A percentile compares a stretch with the other conserved stretches of the same genome.
Conservation (phyloP, 1,140 invertebrate species). For the Ephestia elutella region DNA sequence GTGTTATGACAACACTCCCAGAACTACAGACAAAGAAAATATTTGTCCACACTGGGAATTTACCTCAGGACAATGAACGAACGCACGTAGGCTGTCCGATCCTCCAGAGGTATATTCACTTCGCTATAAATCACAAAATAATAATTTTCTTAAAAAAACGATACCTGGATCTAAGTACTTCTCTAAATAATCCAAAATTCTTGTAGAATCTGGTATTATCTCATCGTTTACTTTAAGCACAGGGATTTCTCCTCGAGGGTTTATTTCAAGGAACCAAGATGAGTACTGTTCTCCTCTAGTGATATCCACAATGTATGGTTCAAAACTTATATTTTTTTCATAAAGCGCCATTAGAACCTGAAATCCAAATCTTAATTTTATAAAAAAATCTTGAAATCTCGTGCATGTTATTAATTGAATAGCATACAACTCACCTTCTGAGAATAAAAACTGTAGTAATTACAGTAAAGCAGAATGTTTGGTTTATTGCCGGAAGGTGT, state of each 20-base stretch:
- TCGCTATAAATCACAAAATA: no score
- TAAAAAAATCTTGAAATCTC: not conserved
- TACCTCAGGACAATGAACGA: no score
- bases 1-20: no score
- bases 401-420: not conserved
- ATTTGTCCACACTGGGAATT: no score
- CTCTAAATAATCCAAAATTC: constrained; percentile 85
- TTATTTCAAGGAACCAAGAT: constrained; percentile 82
- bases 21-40: no score
- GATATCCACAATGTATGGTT: constrained; percentile 78
- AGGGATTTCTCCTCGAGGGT: constrained; percentile 86
- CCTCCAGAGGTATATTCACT: no score
- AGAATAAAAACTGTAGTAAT: constrained; percentile 83
- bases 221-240: constrained; percentile 83
- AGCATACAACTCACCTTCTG: constrained; percentile 78
- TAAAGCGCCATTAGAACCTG: constrained; percentile 84
- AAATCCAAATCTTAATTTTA: constrained; percentile 20
- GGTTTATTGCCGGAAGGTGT: constrained; percentile 45
- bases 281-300: constrained; percentile 83
- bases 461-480: constrained; percentile 79
- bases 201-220: constrained; percentile 81
- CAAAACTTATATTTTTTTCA: constrained; percentile 83
- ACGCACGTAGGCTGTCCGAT: no score
- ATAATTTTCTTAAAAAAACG: no score
- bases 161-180: constrained; percentile 69